Percentiles rank a stretch among this genome's conserved stretches.
Evolutionary conservation across 64 coral and sea anemone genomes (phyloP).

Genomic region (Montipora foliosa): DNA sequence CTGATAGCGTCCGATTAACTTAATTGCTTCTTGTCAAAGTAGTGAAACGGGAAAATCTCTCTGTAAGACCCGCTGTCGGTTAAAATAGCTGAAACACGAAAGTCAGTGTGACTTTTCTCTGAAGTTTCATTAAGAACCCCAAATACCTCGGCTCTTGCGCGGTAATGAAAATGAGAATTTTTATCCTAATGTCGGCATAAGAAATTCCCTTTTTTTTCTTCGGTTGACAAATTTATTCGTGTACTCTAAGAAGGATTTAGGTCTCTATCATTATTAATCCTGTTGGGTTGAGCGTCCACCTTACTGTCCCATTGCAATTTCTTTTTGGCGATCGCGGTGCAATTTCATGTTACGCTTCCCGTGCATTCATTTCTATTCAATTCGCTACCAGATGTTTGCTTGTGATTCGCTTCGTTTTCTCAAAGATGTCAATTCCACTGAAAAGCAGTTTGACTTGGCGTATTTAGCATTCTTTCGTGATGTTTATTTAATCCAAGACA

Average conservation of each 20-base stretch:
- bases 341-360: conserved; percentile 2
- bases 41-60: conserved; percentile 6
- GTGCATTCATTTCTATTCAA: conserved; percentile 58
- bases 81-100: neutral
- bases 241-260: conserved; percentile 36
- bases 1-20: conserved; percentile 59
- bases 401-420: conserved; percentile 76
- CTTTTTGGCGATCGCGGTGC: neutral
- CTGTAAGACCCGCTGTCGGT: neutral
- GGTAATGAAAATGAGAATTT: conserved; percentile 21
- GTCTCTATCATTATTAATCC: conserved; percentile 42
- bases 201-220: neutral
- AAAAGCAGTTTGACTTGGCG: conserved; percentile 75
- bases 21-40: conserved; percentile 51
- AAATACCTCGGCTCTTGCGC: neutral
- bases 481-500: conserved; percentile 78
- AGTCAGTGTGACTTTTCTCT: neutral
- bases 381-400: conserved; percentile 80
- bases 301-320: neutral
- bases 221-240: conserved; percentile 17
- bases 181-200: conserved; percentile 19
- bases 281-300: conserved; percentile 12
- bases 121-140: conserved; percentile 6
- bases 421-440: conserved; percentile 76
- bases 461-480: conserved; percentile 87